These are phyloP conservation scores for Plagiodera versicolora DNA, from an alignment of 2,888 invertebrate species.

Conservation along the genomic window DNA sequence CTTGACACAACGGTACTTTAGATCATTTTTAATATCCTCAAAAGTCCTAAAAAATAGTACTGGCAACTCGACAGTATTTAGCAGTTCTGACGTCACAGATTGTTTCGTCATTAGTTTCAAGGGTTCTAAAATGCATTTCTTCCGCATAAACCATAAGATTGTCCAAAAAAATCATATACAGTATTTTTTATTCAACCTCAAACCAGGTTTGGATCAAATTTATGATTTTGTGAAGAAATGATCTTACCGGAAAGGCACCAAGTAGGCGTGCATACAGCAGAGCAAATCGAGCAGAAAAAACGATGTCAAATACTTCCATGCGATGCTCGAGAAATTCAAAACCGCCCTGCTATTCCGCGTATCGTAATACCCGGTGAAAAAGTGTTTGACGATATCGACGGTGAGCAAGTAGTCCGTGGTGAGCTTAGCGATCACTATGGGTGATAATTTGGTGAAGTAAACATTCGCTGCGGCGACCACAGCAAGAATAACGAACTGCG, in stretches of 20 bases:
- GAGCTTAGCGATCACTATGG: background rate
- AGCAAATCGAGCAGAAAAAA: constrained; percentile 19
- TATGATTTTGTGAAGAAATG: too few relatives aligned
- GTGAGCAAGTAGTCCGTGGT: constrained; percentile 16
- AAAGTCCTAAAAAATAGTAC: too few relatives aligned
- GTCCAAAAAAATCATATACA: too few relatives aligned
- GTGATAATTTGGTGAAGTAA: constrained; percentile 2
- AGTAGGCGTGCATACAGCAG: background rate
- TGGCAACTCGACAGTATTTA: too few relatives aligned
- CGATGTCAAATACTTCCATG: constrained; percentile 18
- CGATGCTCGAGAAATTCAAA: constrained; percentile 15
- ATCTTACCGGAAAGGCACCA: background rate
- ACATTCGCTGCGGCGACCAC: background rate
- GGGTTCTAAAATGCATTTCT: too few relatives aligned
- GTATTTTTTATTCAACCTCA: too few relatives aligned
- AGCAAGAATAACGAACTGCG: constrained; percentile 23
- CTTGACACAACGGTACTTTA: too few relatives aligned
- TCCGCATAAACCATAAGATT: too few relatives aligned
- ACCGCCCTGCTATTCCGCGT: constrained; percentile 22
- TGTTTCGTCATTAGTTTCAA: too few relatives aligned
- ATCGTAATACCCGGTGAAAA: constrained; percentile 32
- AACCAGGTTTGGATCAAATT: too few relatives aligned
- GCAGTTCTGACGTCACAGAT: too few relatives aligned
- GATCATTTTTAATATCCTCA: too few relatives aligned
- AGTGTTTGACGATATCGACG: constrained; percentile 26